phyloP scores from a whole-genome alignment of 1,140 invertebrate genomes.

The Octopus sinensis region DNA sequence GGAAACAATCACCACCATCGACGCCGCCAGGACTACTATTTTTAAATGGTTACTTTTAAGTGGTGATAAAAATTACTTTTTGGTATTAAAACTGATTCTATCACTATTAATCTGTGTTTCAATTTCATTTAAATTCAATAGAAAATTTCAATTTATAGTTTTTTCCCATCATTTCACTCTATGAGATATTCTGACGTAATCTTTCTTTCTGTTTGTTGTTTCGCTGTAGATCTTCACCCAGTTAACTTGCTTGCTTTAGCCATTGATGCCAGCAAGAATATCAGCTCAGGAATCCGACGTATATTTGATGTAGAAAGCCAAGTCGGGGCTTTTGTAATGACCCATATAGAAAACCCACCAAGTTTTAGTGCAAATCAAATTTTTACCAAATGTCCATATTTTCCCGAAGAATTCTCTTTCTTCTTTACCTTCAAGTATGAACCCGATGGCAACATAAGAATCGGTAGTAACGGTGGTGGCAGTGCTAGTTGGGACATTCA shows the following conservation, averaged over 20 bases:
- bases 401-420: constrained; percentile 52
- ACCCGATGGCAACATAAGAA: constrained; percentile 24
- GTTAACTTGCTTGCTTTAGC: not conserved
- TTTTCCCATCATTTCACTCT: too few species aligned
- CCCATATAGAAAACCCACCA: not conserved
- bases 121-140: too few species aligned
- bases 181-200: not conserved
- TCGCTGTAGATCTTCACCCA: not conserved
- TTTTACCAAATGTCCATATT: constrained; percentile 39
- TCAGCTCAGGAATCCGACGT: not conserved
- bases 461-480: not conserved
- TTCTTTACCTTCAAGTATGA: constrained; percentile 44
- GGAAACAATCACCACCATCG: too few species aligned
- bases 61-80: too few species aligned
- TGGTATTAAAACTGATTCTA: too few species aligned
- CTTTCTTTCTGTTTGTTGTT: not conserved
- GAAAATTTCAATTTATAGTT: too few species aligned
- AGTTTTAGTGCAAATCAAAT: constrained; percentile 26
- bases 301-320: not conserved
- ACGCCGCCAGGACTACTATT: too few species aligned
- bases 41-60: too few species aligned
- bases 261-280: not conserved
- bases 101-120: too few species aligned
- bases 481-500: not conserved
- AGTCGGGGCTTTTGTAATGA: not conserved